phyloP scores from a whole-genome alignment of 2,797 vertebrate genomes.

The Rallus crepitans region DNA sequence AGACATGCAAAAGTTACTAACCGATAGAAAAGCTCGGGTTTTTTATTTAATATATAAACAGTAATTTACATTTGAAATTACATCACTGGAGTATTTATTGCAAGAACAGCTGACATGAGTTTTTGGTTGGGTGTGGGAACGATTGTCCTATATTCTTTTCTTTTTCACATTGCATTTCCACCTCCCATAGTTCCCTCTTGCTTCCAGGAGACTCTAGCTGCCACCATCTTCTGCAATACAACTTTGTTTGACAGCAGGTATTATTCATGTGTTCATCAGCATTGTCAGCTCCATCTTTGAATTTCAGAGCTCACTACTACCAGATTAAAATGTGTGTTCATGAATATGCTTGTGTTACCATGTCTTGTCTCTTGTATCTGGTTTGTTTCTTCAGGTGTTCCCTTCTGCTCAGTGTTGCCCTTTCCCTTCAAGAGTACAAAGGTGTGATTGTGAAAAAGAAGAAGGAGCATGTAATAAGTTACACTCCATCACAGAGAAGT shows the following conservation, averaged over 20 bases:
- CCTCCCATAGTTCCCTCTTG: neutral
- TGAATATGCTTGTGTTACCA: neutral
- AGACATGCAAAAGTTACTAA: neutral
- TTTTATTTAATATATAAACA: neutral
- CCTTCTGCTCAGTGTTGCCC: neutral
- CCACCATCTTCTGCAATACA: neutral
- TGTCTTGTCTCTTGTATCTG: neutral
- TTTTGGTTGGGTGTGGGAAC: neutral
- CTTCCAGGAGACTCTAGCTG: neutral
- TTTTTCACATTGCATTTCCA: neutral
- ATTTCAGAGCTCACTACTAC: neutral
- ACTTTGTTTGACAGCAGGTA: neutral
- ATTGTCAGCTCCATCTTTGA: neutral
- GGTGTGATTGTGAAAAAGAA: neutral
- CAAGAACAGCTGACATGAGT: neutral
- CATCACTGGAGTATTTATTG: neutral
- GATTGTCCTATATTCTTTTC: neutral
- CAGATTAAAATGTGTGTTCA: neutral
- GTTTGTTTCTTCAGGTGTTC: neutral
- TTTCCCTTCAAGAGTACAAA: neutral
- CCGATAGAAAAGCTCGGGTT: neutral
- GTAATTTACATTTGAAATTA: neutral
- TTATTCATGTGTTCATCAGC: neutral
- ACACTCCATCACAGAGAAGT: rapidly evolving
- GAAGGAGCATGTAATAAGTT: neutral